These are phyloP conservation scores for Lamellibrachia columna DNA, from an alignment of 2,888 invertebrate species.

Conservation along the genomic window DNA sequence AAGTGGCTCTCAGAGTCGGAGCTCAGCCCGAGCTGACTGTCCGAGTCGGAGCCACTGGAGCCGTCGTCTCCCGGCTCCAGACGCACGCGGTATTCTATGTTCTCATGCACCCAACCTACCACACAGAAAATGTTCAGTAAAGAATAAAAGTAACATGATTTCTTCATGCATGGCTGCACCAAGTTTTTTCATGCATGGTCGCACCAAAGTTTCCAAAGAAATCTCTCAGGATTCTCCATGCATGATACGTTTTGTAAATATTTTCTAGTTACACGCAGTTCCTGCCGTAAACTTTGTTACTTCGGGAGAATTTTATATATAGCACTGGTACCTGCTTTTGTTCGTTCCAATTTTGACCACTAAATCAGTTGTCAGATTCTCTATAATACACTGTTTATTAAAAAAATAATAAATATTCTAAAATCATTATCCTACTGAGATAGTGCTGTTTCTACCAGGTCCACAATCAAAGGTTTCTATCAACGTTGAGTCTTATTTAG, in stretches of 20 bases:
- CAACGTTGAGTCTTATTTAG: no score
- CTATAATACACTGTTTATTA: no score
- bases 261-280: background rate
- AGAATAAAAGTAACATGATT: background rate
- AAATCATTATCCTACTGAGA: background rate
- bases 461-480: no score
- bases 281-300: background rate
- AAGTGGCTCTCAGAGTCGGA: background rate
- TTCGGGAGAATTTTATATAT: background rate
- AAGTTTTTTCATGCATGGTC: no score
- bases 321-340: no score
- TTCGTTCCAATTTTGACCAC: no score
- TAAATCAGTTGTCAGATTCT: no score
- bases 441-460: background rate
- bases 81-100: slow-evolving; percentile 35
- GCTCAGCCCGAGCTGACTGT: background rate
- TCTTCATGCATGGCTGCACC: no score
- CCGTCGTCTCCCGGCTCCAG: slow-evolving; percentile 22
- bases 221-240: no score
- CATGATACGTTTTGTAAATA: no score
- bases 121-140: background rate
- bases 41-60: background rate
- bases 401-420: no score
- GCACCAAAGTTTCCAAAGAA: no score
- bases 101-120: slow-evolving; percentile 39